Evolutionary conservation across 2,113 vertebrate genomes (phyloP), one percentile per base, ranked within the genome.

Genomic region (Cynopterus brachyotis): DNA sequence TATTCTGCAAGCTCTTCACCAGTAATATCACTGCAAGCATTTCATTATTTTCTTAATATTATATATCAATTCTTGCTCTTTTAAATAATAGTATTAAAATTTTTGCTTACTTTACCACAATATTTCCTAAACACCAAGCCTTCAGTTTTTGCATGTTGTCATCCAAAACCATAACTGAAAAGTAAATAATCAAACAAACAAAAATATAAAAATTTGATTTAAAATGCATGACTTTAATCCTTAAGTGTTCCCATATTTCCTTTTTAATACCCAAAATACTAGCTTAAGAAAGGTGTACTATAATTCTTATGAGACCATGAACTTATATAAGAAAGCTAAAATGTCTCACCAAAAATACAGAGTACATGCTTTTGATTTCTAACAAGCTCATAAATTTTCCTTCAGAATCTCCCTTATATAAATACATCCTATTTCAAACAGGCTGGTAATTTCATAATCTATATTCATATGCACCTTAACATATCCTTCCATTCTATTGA

Each of bases 101-200:
- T 86, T 95, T 97, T 96, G 91, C 99, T 99, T 99, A 99, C 99
- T 99, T 99, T 92, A 99, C 99, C 94, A 99, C 99, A 94, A 99
- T 99, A 98, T 99, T 99, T 98, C 99, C 99, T 97, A 99, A 98
- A 92, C 98, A 99, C 85, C 98, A 99, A 19, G 98, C 98, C 98
- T 99, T 99, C 98, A 99, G 98, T 97, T 98, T 98, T 97, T 99
- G 98, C 98, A 99, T 99, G 97, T 99, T 98, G 97, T 99, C 99
- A 98, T 99, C 99, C 94, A 99, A 98, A 98, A 99, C 98, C 94
- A 98, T 98, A 97, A 99, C 99, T 99, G 80, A 32, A 97, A 98
- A 93, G 92, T 89, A 89, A 88, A 80, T 75, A 50, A 50, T 16
- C 15, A 50, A 50, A 16, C 47, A 47, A 47, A 47, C 50, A 67